Evolutionary conservation across 2,888 invertebrate genomes (phyloP).

Genomic region (Dryocosmus kuriphilus): DNA sequence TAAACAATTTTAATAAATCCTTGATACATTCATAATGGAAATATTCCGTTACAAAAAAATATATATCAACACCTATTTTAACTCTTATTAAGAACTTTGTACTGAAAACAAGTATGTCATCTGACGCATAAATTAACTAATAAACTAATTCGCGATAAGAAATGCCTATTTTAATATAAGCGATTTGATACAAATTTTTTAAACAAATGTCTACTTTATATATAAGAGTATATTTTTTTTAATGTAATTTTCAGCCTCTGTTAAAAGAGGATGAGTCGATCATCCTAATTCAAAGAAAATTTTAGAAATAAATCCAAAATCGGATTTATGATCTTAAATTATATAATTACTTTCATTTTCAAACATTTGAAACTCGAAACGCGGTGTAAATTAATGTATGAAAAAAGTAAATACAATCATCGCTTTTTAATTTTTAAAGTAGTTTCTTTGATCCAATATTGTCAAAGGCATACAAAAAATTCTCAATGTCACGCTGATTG

Average conservation of each 20-base stretch:
- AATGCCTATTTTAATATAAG: background rate
- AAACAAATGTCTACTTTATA: background rate
- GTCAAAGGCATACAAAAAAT: slow-evolving; percentile 12
- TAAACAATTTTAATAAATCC: background rate
- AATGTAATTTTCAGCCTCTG: background rate
- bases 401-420: background rate
- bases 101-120: slow-evolving; percentile 3
- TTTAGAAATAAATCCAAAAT: background rate
- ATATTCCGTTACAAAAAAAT: background rate
- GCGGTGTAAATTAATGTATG: too few species aligned
- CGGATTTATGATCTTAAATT: background rate
- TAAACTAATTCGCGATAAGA: background rate
- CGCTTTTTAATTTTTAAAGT: background rate
- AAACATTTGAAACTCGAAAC: background rate
- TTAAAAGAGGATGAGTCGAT: background rate
- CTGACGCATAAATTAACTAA: background rate
- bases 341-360: background rate
- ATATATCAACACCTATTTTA: too few species aligned
- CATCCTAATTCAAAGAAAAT: background rate
- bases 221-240: background rate
- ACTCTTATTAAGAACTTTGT: slow-evolving; percentile 8
- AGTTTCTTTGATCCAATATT: background rate
- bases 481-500: slow-evolving; percentile 7
- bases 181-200: background rate
- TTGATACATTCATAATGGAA: background rate